Base-by-base conservation (phyloP, 1,140 invertebrate species). In the Megathymus violae region DNA sequence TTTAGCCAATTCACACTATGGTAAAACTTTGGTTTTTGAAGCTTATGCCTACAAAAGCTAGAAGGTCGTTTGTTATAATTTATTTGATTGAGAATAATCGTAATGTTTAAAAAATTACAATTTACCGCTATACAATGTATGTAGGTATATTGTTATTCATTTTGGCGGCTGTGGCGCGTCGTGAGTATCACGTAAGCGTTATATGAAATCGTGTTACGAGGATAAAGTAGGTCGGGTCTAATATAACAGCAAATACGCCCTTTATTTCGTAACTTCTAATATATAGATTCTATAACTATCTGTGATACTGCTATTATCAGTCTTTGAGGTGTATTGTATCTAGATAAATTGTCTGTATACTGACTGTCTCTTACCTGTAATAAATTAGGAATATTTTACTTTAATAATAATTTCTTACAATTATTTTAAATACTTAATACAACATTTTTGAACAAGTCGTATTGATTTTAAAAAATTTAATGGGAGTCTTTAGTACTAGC, bases 181-280 rank as follows among this genome's bases (percentile, higher is more conserved):
- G 46, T 48, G 14, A 16, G 13, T 15, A 48, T 48, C 46, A 48
- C 46, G 46, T 13, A 48, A 31, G 13, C 46, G 27, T 25, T 31
- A 48, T 25, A 46, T 48, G 46, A 48, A 48, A 48, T 48, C 46
- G 46, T 48, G 46, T 48, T 48, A 31, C 22, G 46, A 31, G 46
- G 46, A 48, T 48, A 48, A 48, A 48, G 13, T 47, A 11, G 44
- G 25, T 48, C 46, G 46, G 46, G 34, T 36, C 31, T 48, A 48
- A 48, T 31, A 48, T 48, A 31, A 14, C 46, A 48, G 11, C 46
- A 48, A 48, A 48, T 48, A 48, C 46, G 25, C 22, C 6, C 9
- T 47, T 11, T 47, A 47, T 36, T 11, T 36, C 10, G 5, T 22
- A 3, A 22, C 5, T 2, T 22, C 19, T 22, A 22, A 2, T 22